Conservation (phyloP, 1,140 invertebrate species). For the Eueides isabella region DNA sequence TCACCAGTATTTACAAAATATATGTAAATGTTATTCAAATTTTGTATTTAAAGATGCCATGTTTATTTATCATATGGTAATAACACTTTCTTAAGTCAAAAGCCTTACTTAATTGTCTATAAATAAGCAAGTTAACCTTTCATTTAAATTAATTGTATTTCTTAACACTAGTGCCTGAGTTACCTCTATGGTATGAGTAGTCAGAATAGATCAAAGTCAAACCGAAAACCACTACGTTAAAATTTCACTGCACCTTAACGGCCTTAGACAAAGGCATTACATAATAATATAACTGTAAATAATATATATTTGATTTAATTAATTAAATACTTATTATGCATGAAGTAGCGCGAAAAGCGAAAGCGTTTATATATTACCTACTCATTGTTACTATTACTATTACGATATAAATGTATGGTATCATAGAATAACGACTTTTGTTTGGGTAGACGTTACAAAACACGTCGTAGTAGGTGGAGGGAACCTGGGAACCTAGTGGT, state of each 20-base stretch:
- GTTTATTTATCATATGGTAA: slow-evolving; percentile 32
- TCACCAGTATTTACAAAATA: neutral
- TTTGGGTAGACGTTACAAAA: no score
- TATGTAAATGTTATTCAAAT: neutral
- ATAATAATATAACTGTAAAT: neutral
- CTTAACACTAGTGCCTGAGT: neutral
- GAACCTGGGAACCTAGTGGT: no score
- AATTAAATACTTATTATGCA: neutral
- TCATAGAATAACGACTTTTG: no score
- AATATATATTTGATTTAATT: slow-evolving; percentile 7
- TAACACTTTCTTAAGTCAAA: slow-evolving; percentile 21
- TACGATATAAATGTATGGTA: neutral
- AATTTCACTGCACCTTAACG: neutral
- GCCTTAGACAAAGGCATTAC: neutral
- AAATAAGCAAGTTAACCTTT: slow-evolving; percentile 22
- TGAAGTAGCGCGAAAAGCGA: neutral
- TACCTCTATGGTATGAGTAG: no score
- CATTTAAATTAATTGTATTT: neutral
- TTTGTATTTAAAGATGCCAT: neutral
- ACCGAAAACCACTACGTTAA: no score
- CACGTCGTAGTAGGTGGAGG: no score
- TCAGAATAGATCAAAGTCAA: no score
- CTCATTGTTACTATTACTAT: neutral
- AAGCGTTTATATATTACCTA: neutral
- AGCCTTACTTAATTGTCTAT: slow-evolving; percentile 13